These are phyloP conservation scores for Lepeophtheirus salmonis DNA, from an alignment of 1,140 invertebrate genomes.

Conservation along the genomic window DNA sequence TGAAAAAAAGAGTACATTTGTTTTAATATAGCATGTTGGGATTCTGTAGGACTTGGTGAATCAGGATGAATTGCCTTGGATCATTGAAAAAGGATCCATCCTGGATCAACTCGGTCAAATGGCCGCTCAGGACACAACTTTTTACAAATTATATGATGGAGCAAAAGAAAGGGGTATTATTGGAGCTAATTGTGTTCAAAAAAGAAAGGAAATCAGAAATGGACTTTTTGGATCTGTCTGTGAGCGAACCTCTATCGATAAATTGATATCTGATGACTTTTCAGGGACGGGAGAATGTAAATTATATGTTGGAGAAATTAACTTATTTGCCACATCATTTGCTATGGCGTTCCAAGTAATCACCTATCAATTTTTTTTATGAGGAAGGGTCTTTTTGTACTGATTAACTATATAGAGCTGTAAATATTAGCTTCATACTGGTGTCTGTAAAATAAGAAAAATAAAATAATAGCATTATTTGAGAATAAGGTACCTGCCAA, in stretches of 20 bases:
- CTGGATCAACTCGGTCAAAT: not conserved
- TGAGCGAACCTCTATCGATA: not conserved
- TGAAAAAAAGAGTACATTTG: no score
- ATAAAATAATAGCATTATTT: no score
- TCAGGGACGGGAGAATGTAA: not conserved
- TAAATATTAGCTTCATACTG: no score
- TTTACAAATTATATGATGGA: not conserved
- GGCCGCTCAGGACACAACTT: not conserved
- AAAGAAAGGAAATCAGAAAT: not conserved
- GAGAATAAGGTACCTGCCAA: no score
- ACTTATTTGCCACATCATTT: not conserved
- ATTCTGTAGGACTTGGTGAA: not conserved
- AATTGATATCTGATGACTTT: constrained; percentile 4
- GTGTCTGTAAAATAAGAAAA: no score
- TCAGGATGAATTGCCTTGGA: constrained; percentile 1
- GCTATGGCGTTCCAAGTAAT: constrained; percentile 1
- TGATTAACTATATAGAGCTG: no score
- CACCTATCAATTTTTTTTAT: no score
- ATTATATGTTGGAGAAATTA: not conserved
- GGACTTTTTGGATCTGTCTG: not conserved
- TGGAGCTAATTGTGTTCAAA: not conserved
- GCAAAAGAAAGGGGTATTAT: not conserved
- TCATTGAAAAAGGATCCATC: not conserved
- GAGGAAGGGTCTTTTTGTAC: no score
- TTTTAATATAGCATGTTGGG: no score